Percentiles rank a stretch among this genome's conserved stretches.
Evolutionary conservation across 2,888 invertebrate genomes (phyloP).

Genomic region (Coelopa pilipes): DNA sequence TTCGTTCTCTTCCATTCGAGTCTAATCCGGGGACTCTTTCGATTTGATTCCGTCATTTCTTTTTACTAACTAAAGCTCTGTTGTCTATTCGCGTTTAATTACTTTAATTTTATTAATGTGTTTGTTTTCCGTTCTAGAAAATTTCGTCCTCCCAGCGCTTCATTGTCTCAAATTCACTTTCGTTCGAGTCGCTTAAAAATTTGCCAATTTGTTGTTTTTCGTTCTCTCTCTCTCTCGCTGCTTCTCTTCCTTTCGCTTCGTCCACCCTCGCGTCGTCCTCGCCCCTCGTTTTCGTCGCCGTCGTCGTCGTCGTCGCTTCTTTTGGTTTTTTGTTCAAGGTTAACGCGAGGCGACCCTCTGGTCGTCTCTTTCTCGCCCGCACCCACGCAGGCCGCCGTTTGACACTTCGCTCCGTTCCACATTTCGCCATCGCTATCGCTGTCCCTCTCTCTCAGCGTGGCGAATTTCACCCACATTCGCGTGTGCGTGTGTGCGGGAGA

Average conservation of each 20-base stretch:
- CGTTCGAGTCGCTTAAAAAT: conserved; percentile 37
- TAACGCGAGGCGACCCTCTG: conserved; percentile 2
- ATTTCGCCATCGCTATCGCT: background rate
- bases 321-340: conserved; percentile 28
- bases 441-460: too few species aligned
- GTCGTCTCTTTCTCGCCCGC: conserved; percentile 12
- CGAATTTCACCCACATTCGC: too few species aligned
- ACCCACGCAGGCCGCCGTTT: background rate
- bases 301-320: background rate
- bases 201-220: conserved; percentile 35
- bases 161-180: conserved; percentile 27
- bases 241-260: conserved; percentile 1
- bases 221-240: background rate
- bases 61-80: background rate
- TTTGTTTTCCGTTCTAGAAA: conserved; percentile 28
- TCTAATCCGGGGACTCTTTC: background rate
- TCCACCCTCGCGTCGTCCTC: background rate
- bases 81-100: too few species aligned
- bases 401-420: background rate
- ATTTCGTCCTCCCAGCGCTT: conserved; percentile 12
- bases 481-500: background rate
- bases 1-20: too few species aligned
- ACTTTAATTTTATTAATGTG: too few species aligned
- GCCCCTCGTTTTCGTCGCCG: background rate
- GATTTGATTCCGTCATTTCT: background rate